Evolutionary conservation across 2,888 invertebrate species (phyloP), one percentile per base, ranked within the genome.

Genomic region (Pseudoips prasinana): DNA sequence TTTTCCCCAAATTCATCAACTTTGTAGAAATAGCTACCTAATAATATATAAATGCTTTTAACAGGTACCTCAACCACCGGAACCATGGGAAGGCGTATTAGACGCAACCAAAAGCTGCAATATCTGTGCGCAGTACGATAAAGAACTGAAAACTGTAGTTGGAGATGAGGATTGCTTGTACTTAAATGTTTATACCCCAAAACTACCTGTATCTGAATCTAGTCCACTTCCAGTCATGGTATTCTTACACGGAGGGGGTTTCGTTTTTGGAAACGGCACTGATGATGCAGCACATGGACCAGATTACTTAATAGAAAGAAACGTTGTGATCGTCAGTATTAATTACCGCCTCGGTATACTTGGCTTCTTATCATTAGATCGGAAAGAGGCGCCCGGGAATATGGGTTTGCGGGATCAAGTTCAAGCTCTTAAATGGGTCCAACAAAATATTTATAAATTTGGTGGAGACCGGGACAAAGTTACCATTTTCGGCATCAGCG

Each of bases 121-220:
- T 25, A 73, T 74, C 10, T 94, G 94, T 64, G 90, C 92, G 0
- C 94, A 94, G 65, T 83, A 86, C 39, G 90, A 90, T 53, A 84
- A 78, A 65, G 73, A 89, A 57, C 73, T 91, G 57, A 79, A 85
- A n/a, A 75, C 43, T 6, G 53, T 90, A 9, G 74, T 89, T 25
- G 92, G 92, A 9, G 80, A 84, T 46, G 92, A 92, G 59, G 92
- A 92, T 61, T 94, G 94, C 45, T 79, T 94, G 3, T 92, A 91
- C 53, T 66, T 94, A 10, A 94, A 94, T 64, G 91, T 94, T 0
- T 94, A 92, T 59, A 90, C 92, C 8, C 92, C 92, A 1, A 80
- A 66, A 39, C 56, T 90, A 42, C 74, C 77, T 0, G 28, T 58
- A 5, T 38, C 46, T 10, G 48, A 42, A 7, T 25, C 39, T 4